phyloP scores from a whole-genome alignment of 2,888 invertebrate species.

The Orgyia antiqua region DNA sequence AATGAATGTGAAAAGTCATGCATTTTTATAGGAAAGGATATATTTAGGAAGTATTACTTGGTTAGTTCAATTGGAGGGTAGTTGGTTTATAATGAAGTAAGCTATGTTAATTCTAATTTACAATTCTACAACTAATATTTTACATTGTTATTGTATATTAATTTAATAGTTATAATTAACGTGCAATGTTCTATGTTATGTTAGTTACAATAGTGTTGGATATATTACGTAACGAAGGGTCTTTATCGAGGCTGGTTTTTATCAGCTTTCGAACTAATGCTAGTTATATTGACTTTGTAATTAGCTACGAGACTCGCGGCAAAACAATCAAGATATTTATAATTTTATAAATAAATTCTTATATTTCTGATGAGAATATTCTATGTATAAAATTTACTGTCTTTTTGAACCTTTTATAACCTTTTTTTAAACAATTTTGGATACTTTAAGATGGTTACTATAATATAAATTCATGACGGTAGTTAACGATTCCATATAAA shows the following conservation, averaged over 20 bases:
- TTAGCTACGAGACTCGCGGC: constrained; percentile 7
- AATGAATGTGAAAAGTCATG: constrained; percentile 18
- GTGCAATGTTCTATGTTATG: constrained; percentile 29
- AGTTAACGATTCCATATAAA: too few relatives aligned
- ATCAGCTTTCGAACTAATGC: constrained; percentile 27
- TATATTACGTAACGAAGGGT: constrained; percentile 65
- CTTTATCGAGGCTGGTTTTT: constrained; percentile 62
- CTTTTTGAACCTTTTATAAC: too few relatives aligned
- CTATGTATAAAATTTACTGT: too few relatives aligned
- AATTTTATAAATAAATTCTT: too few relatives aligned
- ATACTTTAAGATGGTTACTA: too few relatives aligned
- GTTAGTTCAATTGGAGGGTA: constrained; percentile 7
- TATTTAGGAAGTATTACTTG: constrained; percentile 12
- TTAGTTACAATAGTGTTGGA: constrained; percentile 68
- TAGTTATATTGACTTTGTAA: constrained; percentile 11
- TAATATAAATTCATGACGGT: too few relatives aligned
- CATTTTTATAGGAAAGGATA: constrained; percentile 9
- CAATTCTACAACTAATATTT: constrained; percentile 20
- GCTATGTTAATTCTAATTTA: constrained; percentile 12
- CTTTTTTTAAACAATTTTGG: too few relatives aligned
- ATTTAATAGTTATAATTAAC: constrained; percentile 19
- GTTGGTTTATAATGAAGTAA: not conserved
- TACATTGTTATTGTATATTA: constrained; percentile 19
- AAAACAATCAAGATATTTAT: too few relatives aligned
- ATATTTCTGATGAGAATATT: too few relatives aligned